A percentile compares a stretch with the other conserved stretches of the same genome.
Conservation (phyloP, 2,888 invertebrate species). For the Drosophila subsilvestris region DNA sequence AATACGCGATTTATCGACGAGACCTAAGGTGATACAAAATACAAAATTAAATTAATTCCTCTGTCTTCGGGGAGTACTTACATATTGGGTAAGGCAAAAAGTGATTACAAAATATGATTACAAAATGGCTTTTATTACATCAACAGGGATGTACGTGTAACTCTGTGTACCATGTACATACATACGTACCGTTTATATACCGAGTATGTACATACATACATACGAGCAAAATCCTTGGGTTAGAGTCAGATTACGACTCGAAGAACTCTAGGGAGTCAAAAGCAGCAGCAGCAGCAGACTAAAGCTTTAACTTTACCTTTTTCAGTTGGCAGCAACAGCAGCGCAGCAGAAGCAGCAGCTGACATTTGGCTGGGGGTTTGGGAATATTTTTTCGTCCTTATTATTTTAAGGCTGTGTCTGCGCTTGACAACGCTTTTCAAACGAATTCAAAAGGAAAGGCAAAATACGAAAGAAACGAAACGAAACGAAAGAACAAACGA, state of each 20-base stretch:
- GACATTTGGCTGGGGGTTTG: conserved; percentile 24
- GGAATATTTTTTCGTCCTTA: conserved; percentile 35
- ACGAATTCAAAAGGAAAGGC: conserved; percentile 57
- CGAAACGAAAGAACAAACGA: conserved; percentile 53
- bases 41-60: neutral
- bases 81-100: too few relatives aligned
- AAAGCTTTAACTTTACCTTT: conserved; percentile 26
- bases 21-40: conserved; percentile 66
- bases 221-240: neutral
- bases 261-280: neutral
- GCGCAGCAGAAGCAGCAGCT: conserved; percentile 35
- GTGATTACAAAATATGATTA: too few relatives aligned
- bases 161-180: too few relatives aligned
- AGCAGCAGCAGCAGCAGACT: neutral
- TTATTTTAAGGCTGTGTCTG: conserved; percentile 86
- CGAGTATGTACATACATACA: neutral
- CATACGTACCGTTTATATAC: too few relatives aligned
- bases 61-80: neutral
- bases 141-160: too few relatives aligned
- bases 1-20: conserved; percentile 95
- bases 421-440: conserved; percentile 71
- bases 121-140: conserved; percentile 1
- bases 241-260: conserved; percentile 1
- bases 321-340: conserved; percentile 3
- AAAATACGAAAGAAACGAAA: conserved; percentile 25